phyloP scores from a whole-genome alignment of 2,113 vertebrate genomes.

The Alethe diademata region DNA sequence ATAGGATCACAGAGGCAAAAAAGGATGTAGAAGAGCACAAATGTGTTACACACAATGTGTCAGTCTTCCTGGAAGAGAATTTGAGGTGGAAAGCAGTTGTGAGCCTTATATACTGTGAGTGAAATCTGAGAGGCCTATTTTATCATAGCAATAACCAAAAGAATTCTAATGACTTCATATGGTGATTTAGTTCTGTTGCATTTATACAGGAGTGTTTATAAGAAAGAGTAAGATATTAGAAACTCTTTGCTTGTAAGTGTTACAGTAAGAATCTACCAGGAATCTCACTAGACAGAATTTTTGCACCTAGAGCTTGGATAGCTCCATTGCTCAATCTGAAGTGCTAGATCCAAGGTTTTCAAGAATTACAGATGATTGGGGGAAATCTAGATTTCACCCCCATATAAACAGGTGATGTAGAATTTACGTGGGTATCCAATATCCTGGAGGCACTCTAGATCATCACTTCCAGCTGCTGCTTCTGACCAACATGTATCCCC shows the following conservation, averaged over 20 bases:
- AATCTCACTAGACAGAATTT: background rate
- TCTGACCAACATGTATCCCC: background rate
- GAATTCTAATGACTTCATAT: background rate
- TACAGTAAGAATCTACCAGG: background rate
- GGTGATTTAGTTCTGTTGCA: background rate
- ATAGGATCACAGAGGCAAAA: background rate
- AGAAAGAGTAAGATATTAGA: background rate
- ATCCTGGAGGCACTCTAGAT: background rate
- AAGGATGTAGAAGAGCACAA: background rate
- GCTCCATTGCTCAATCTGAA: background rate
- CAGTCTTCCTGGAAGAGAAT: background rate
- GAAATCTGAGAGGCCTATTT: background rate
- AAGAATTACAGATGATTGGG: background rate
- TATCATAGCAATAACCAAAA: background rate
- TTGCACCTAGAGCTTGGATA: background rate
- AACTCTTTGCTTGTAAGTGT: background rate
- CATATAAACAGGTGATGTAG: background rate
- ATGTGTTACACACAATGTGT: rapidly evolving
- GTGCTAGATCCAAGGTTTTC: background rate
- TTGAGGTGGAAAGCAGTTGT: background rate
- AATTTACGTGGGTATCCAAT: background rate
- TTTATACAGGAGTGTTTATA: background rate
- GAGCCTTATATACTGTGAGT: background rate
- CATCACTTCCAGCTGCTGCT: background rate
- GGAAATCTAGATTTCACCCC: background rate